Evolutionary conservation across 2,797 vertebrate genomes (phyloP), one percentile per base, ranked within the genome.

Genomic region (Eulemur mongoz): DNA sequence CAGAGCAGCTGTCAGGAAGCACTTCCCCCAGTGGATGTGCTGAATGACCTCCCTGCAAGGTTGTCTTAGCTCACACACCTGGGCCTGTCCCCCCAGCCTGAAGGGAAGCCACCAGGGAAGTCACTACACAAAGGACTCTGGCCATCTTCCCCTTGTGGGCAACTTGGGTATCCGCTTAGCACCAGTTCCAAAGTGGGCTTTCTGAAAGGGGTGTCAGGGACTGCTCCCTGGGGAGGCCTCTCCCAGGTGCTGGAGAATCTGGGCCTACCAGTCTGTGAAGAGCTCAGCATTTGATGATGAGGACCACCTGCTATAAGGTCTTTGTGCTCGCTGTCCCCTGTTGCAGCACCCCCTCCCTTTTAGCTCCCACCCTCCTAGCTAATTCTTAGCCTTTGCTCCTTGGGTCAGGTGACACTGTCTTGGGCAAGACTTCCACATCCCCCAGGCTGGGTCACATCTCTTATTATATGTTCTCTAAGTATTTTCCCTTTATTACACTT

Each of bases 1-100:
- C 59, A 40, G 94, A 98, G 90, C 91, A 96, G 93, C 96, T 97
- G 96, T 98, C 90, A 79, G 96, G 88, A 92, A 98, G 57, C 5
- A 4, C 43, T 94, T 97, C 91, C 70, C 95, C 61, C 72, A 54
- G 48, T 25, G 45, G 63, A 43, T 12, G 5, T 35, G 84, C 35
- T 14, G 82, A 91, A 94, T 96, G 94, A 96, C 93, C 89, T 95
- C 52, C 0, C 5, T 9, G 67, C 75, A 96, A 79, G 82, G 65
- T 95, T 72, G 35, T 91, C 96, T 86, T 22, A 73, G 54, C 0
- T 30, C 72, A 38, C 78, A 73, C 27, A 18, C 2, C 4, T 17
- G 22, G 10, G 45, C 45, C 87, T 72, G 11, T 63, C 40, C 92
- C 52, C 35, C 65, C 84, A 67, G 48, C 52, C 48, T 76, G 69